Evolutionary conservation across 2,113 vertebrate genomes (phyloP), one percentile per base, ranked within the genome.

Genomic region (Manacus vitellinus): DNA sequence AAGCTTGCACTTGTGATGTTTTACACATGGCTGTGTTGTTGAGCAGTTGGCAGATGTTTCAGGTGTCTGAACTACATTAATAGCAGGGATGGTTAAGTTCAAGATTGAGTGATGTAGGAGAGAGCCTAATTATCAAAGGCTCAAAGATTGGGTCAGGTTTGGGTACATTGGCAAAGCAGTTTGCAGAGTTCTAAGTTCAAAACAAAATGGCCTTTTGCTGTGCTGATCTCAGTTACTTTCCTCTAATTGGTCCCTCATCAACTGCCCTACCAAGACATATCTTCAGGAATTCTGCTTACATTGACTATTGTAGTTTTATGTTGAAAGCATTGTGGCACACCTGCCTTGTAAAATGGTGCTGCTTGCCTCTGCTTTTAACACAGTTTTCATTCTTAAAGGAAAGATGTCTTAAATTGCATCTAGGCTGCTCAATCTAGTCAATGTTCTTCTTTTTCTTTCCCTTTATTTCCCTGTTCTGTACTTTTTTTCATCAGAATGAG

Each of bases 171-270:
- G 30, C 63, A 87, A 77, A 91, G 14, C 23, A 44, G 24, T 66
- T 91, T 43, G 24, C 3, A 27, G 85, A 84, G 61, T 62, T 90
- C 7, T 17, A 47, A 71, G 67, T 77, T 93, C 71, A 89, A 95
- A 80, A 70, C 0, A 0, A 77, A 87, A 74, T 33, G 41, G 47
- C 56, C 79, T 92, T 95, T 89, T 86, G 39, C 80, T 78, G 16
- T 86, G 56, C 83, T 89, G 59, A 74, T 92, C 39, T 91, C 9
- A 22, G 37, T 94, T 91, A 58, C 52, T 94, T 95, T 86, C 24
- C 47, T 80, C 23, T 97, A 78, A 91, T n/a, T 94, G 68, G 65
- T 89, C 65, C 43, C 65, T 76, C 47, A 55, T 96, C 71, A 88
- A 35, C 63, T 90, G 62, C 51, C 39, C 51, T 92, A 83, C 63